Conservation (phyloP, 2,797 vertebrate genomes). For the Enteromius fasciolatus region DNA sequence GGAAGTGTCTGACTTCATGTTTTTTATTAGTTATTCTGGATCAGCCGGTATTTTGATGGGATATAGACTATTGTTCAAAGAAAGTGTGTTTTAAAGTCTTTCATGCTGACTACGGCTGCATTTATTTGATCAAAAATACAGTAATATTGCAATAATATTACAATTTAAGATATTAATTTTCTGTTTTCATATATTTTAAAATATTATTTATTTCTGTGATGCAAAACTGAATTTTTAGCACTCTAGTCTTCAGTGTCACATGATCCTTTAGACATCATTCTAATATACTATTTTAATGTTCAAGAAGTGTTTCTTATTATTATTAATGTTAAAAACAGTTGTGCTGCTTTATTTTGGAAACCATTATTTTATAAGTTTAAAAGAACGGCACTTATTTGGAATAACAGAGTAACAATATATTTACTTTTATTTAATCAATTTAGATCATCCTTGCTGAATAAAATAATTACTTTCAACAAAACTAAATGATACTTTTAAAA, state of each 20-base stretch:
- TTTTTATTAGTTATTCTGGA: neutral
- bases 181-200: neutral
- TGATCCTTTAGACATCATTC: neutral
- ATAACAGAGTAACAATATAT: neutral
- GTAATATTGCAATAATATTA: neutral
- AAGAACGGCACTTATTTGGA: neutral
- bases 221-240: neutral
- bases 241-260: neutral
- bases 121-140: neutral
- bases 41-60: neutral
- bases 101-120: neutral
- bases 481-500: neutral
- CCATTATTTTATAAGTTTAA: neutral
- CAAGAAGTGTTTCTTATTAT: neutral
- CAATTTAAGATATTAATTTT: neutral
- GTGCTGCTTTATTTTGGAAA: neutral
- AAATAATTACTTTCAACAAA: neutral
- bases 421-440: neutral
- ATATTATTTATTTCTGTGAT: neutral
- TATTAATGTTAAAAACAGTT: neutral
- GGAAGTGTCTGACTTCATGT: constrained; percentile 22
- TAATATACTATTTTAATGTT: neutral
- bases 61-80: neutral
- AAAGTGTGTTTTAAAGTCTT: neutral
- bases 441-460: neutral